These are phyloP conservation scores for Xestia rhomboidea DNA, from an alignment of 2,888 invertebrate genomes.

Conservation along the genomic window DNA sequence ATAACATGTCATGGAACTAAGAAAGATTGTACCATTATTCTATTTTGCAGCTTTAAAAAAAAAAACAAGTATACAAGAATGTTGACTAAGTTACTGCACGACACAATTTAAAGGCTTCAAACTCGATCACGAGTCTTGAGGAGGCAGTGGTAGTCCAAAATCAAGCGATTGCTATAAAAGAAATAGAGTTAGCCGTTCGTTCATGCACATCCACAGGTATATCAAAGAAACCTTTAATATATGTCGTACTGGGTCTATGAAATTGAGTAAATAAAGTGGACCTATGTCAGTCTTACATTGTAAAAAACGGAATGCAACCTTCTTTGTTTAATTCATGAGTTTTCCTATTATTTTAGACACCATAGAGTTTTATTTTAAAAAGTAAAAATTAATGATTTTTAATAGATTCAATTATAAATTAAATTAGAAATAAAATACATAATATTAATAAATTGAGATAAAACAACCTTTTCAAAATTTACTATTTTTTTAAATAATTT, in stretches of 20 bases:
- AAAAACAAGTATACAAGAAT: neutral
- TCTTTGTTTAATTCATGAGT: conserved; percentile 8
- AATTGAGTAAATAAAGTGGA: conserved; percentile 7
- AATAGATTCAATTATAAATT: conserved; percentile 3
- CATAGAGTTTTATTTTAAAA: neutral
- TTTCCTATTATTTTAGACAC: neutral
- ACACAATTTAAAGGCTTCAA: neutral
- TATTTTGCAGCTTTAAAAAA: neutral
- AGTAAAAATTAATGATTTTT: neutral
- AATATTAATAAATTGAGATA: conserved; percentile 7
- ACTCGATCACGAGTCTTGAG: neutral
- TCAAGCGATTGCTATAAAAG: neutral
- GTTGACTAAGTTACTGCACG: neutral
- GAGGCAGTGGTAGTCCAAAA: neutral
- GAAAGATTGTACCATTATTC: conserved; percentile 3
- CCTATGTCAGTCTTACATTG: conserved; percentile 44
- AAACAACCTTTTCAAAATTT: conserved; percentile 27
- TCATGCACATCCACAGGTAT: neutral
- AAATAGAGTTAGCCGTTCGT: neutral
- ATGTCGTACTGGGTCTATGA: neutral
- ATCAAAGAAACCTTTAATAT: neutral
- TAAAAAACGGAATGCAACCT: conserved; percentile 40
- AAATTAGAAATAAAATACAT: conserved; percentile 1
- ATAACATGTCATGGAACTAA: conserved; percentile 22
- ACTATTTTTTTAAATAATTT: neutral